These are phyloP conservation scores for Entomobrya multifasciata DNA, from an alignment of 2,888 invertebrate species.

Conservation along the genomic window DNA sequence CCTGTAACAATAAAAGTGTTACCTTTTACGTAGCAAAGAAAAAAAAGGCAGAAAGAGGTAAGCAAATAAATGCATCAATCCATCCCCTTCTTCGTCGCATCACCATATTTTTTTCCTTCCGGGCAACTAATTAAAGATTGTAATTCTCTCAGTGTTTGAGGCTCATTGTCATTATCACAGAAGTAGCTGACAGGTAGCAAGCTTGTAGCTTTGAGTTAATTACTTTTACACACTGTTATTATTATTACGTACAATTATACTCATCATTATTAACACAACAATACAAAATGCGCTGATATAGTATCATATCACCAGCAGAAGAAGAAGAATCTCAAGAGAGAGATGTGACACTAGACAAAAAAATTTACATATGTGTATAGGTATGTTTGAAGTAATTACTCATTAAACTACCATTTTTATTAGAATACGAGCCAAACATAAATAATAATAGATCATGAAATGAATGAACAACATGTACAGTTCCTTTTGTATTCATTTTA, in stretches of 20 bases:
- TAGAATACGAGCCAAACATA: constrained; percentile 12
- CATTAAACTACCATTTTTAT: constrained; percentile 52
- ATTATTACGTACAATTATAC: constrained; percentile 39
- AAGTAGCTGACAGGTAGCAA: constrained; percentile 51
- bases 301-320: too few species aligned
- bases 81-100: neutral
- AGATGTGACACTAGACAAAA: neutral
- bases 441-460: too few species aligned
- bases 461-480: constrained; percentile 24
- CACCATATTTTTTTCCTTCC: constrained; percentile 58
- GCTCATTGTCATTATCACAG: constrained; percentile 67
- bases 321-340: neutral
- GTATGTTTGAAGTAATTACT: constrained; percentile 47
- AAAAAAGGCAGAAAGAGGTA: constrained; percentile 27
- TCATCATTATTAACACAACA: constrained; percentile 26
- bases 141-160: constrained; percentile 57
- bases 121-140: constrained; percentile 69
- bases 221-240: constrained; percentile 66
- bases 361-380: too few species aligned
- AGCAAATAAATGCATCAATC: constrained; percentile 45
- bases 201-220: constrained; percentile 59
- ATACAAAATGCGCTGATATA: neutral
- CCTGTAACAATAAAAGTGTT: too few species aligned
- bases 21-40: too few species aligned
- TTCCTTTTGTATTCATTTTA: neutral